phyloP scores from a whole-genome alignment of 2,797 vertebrate species.

The Neosilurus mollespiculum region DNA sequence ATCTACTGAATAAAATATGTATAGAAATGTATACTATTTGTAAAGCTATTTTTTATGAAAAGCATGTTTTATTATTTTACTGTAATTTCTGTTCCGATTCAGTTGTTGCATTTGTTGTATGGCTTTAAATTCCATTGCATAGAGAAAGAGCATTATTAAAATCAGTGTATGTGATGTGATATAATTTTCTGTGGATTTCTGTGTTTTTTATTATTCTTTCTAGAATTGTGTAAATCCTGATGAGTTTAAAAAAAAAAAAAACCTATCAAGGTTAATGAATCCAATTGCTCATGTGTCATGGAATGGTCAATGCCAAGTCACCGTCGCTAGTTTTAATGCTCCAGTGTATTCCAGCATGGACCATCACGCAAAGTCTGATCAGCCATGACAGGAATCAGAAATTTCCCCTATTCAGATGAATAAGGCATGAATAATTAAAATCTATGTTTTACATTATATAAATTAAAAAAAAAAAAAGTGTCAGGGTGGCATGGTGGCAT shows the following conservation, averaged over 20 bases:
- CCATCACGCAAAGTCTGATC: not conserved
- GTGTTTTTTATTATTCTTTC: not conserved
- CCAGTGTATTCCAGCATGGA: not conserved
- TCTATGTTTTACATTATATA: not conserved
- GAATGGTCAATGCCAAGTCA: not conserved
- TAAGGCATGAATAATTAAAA: not conserved
- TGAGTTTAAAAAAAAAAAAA: too few species aligned
- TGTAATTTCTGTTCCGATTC: constrained; percentile 73
- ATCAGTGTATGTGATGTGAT: constrained; percentile 64
- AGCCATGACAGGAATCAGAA: constrained; percentile 17
- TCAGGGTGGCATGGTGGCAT: too few species aligned
- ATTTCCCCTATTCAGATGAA: not conserved
- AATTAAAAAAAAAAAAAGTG: not conserved
- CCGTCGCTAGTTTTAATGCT: not conserved
- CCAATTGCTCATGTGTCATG: not conserved
- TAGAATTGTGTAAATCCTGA: not conserved
- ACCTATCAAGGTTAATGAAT: not conserved
- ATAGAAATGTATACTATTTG: constrained; percentile 81
- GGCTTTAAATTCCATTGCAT: constrained; percentile 60
- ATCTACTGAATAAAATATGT: constrained; percentile 68
- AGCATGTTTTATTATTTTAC: constrained; percentile 77
- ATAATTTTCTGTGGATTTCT: constrained; percentile 59
- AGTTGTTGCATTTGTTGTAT: constrained; percentile 67
- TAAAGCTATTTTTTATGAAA: constrained; percentile 80
- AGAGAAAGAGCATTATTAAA: constrained; percentile 51